phyloP scores from a whole-genome alignment of 2,113 vertebrate genomes.

The Pantherophis guttatus region DNA sequence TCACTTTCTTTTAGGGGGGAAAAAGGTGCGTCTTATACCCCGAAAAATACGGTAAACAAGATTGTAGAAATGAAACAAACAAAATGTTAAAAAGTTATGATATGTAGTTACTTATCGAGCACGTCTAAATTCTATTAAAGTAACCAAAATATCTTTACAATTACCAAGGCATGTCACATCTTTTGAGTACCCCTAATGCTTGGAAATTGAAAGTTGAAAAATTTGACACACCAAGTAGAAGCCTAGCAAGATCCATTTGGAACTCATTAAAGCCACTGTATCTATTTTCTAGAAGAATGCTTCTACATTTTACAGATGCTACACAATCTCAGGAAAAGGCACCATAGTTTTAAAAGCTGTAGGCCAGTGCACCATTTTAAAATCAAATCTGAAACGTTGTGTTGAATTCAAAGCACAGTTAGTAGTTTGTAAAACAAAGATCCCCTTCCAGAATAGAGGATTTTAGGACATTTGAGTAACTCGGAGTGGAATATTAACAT shows the following conservation, averaged over 20 bases:
- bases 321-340: neutral
- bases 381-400: neutral
- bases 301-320: neutral
- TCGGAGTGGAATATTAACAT: constrained; percentile 9
- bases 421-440: neutral
- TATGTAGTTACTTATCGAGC: no score
- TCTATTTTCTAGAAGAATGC: neutral
- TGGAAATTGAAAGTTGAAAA: no score
- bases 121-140: no score
- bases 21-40: no score
- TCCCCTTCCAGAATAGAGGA: neutral
- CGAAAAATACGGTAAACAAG: neutral
- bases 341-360: neutral
- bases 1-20: no score
- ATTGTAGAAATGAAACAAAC: neutral
- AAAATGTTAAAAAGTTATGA: no score
- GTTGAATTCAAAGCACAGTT: neutral
- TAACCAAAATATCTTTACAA: no score
- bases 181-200: no score
- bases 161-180: no score
- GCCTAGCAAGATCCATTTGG: neutral
- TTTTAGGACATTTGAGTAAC: rapidly evolving
- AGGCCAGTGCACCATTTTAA: neutral
- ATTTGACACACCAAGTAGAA: no score
- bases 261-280: neutral